Evolutionary conservation across 2,888 invertebrate genomes (phyloP).

Genomic region (Glaucopsyche alexis): DNA sequence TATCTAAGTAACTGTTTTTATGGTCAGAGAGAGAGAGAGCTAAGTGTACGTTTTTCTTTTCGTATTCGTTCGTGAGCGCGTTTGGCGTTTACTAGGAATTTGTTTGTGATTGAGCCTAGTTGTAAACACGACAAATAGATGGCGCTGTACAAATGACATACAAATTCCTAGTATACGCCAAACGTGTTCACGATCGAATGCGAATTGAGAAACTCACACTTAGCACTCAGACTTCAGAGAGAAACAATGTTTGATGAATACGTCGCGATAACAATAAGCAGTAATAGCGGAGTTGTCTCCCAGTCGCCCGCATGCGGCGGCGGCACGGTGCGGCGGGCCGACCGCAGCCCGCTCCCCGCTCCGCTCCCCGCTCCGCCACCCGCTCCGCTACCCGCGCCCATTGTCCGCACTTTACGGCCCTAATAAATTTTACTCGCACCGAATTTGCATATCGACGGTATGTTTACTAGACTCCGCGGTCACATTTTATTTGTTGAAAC

Average conservation of each 20-base stretch:
- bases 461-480: constrained; percentile 53
- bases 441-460: constrained; percentile 55
- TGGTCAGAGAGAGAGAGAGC: no score
- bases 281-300: constrained; percentile 47
- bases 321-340: not conserved
- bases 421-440: constrained; percentile 54
- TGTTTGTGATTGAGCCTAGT: no score
- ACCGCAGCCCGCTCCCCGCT: constrained; percentile 38
- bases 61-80: no score
- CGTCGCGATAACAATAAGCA: constrained; percentile 46
- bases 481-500: constrained; percentile 31
- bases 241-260: constrained; percentile 53
- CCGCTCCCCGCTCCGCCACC: constrained; percentile 1
- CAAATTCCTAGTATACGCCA: no score
- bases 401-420: constrained; percentile 51
- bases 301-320: constrained; percentile 25
- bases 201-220: no score
- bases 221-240: constrained; percentile 1
- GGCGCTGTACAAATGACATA: no score
- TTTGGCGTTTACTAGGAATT: no score
- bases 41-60: no score
- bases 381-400: constrained; percentile 43
- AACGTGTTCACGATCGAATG: no score
- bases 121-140: no score
- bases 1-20: no score